Evolutionary conservation across 2,113 vertebrate genomes (phyloP).

Genomic region (Dunckerocampus dactyliophorus): DNA sequence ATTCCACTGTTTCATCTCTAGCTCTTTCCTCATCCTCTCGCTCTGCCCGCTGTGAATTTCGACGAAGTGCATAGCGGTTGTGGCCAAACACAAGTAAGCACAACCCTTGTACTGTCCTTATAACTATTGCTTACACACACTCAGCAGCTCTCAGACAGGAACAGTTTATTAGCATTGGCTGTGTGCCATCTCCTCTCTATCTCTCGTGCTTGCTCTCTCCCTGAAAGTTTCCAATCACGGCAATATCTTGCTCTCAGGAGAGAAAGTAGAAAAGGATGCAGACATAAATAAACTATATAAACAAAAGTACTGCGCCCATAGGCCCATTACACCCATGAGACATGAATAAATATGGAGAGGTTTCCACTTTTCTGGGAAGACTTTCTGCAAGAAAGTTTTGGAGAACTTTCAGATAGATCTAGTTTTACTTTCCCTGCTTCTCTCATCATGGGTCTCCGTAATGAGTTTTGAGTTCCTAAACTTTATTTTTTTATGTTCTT

Average conservation of each 20-base stretch:
- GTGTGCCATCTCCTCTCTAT: slow-evolving; percentile 30
- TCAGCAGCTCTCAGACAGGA: slow-evolving; percentile 34
- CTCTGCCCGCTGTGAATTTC: slow-evolving; percentile 14
- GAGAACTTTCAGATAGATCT: neutral
- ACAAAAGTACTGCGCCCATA: slow-evolving; percentile 2
- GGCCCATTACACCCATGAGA: neutral
- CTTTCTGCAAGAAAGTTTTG: neutral
- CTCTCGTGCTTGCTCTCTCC: slow-evolving; percentile 14
- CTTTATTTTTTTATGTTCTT: too few species aligned
- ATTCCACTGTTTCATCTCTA: slow-evolving; percentile 12
- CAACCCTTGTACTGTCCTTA: slow-evolving; percentile 36
- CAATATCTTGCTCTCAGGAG: slow-evolving; percentile 43
- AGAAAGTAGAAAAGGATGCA: slow-evolving; percentile 33
- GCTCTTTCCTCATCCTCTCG: neutral
- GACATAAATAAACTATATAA: slow-evolving; percentile 28
- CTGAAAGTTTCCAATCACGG: slow-evolving; percentile 44
- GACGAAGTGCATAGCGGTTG: slow-evolving; percentile 29
- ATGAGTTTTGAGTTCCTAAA: too few species aligned
- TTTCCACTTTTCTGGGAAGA: neutral
- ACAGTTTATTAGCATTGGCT: slow-evolving; percentile 46
- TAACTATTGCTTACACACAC: slow-evolving; percentile 42
- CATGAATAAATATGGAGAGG: neutral
- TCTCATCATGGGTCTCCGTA: too few species aligned
- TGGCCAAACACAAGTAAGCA: slow-evolving; percentile 32
- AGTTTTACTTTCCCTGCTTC: neutral